Percentiles rank a stretch among this genome's conserved stretches.
Evolutionary conservation across 2,113 vertebrate genomes (phyloP).

Genomic region (Rallus limicola): DNA sequence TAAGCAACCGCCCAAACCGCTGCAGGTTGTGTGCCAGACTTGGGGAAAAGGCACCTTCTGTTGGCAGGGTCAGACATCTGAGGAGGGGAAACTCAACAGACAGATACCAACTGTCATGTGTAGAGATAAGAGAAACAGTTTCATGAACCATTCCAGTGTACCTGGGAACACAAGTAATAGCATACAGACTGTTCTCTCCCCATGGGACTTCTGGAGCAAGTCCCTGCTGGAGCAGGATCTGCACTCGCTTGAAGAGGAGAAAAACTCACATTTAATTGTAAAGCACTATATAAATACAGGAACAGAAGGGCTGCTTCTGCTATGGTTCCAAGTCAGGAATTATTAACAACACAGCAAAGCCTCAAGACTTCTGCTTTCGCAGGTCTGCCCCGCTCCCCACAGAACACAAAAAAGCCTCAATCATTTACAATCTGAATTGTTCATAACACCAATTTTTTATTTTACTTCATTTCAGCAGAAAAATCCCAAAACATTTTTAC

Average conservation of each 20-base stretch:
- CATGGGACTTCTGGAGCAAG: neutral
- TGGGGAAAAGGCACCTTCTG: neutral
- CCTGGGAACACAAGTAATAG: neutral
- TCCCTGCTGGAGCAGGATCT: neutral
- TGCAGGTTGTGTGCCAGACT: neutral
- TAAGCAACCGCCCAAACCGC: neutral
- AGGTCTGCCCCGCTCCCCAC: neutral
- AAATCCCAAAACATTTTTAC: neutral
- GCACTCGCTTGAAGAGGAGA: neutral
- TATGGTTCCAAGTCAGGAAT: neutral
- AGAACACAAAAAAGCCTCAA: neutral
- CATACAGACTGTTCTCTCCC: neutral
- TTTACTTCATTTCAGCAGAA: neutral
- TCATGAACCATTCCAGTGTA: neutral
- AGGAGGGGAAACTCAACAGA: neutral
- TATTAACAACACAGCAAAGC: neutral
- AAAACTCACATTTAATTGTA: neutral
- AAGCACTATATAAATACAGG: neutral
- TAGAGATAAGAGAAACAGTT: neutral
- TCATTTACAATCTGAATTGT: conserved; percentile 19
- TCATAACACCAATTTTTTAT: neutral
- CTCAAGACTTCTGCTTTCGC: neutral
- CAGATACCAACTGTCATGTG: neutral
- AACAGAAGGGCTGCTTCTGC: neutral
- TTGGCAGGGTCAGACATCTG: neutral